These are phyloP conservation scores for Lampropteryx suffumata DNA, from an alignment of 2,888 invertebrate genomes.

Conservation along the genomic window DNA sequence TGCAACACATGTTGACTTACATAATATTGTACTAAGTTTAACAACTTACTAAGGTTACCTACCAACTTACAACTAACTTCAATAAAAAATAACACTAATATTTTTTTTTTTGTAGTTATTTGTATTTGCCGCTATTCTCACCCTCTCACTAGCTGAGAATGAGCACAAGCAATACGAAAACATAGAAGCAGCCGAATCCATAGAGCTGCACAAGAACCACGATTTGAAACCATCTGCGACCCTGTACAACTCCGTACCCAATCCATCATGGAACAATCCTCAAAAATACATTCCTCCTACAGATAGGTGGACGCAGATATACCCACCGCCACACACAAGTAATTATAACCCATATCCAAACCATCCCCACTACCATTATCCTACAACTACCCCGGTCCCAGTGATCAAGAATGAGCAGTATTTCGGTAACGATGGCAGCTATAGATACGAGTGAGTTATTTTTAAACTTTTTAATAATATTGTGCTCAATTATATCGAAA, in stretches of 20 bases:
- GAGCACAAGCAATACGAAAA: conserved; percentile 52
- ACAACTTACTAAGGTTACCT: too few relatives aligned
- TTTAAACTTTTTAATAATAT: neutral
- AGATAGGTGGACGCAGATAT: conserved; percentile 31
- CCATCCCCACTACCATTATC: conserved; percentile 34
- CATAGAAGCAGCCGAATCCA: conserved; percentile 53
- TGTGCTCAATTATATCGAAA: conserved; percentile 27
- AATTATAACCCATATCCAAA: conserved; percentile 38
- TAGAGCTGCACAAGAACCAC: conserved; percentile 52
- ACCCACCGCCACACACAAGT: conserved; percentile 34
- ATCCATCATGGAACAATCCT: conserved; percentile 42
- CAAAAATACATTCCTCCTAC: conserved; percentile 32
- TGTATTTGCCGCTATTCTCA: conserved; percentile 57
- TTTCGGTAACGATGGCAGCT: conserved; percentile 73
- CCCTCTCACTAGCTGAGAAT: conserved; percentile 57
- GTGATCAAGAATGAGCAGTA: conserved; percentile 75
- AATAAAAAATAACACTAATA: too few relatives aligned
- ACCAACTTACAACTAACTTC: too few relatives aligned
- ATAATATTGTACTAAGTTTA: too few relatives aligned
- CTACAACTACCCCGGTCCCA: conserved; percentile 55
- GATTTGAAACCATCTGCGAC: conserved; percentile 47
- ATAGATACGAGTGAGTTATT: conserved; percentile 78
- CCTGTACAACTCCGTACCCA: conserved; percentile 48
- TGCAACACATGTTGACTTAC: too few relatives aligned
- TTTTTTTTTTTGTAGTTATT: conserved; percentile 54